phyloP scores from a whole-genome alignment of 2,113 vertebrate species.

The Sceloporus undulatus region DNA sequence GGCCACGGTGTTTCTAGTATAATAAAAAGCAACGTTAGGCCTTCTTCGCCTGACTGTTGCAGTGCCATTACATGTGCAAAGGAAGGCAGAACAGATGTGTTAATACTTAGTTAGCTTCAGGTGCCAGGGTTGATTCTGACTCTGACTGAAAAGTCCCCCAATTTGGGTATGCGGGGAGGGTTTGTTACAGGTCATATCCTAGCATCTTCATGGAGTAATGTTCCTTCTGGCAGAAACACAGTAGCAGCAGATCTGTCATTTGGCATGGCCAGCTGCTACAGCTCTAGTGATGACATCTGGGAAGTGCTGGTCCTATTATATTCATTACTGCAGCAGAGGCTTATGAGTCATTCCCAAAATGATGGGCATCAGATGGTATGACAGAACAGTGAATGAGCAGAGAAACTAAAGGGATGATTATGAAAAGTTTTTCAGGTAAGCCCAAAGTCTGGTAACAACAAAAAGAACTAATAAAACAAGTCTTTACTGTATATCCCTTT shows the following conservation, averaged over 20 bases:
- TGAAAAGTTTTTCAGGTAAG: background rate
- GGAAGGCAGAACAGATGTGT: background rate
- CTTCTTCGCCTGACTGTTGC: background rate
- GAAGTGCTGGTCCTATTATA: slow-evolving; percentile 22
- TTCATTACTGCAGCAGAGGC: background rate
- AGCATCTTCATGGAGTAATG: background rate
- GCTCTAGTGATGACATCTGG: background rate
- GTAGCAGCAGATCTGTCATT: background rate
- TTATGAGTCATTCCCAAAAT: slow-evolving; percentile 23
- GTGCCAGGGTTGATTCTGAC: background rate
- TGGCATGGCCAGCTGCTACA: slow-evolving; percentile 3
- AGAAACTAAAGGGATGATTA: background rate
- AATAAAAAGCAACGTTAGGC: background rate
- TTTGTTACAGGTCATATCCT: background rate
- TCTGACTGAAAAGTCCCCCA: slow-evolving; percentile 5
- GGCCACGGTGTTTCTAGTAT: background rate
- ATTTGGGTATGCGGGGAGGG: background rate
- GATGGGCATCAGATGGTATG: background rate
- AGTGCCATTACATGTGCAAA: background rate
- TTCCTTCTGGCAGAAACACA: slow-evolving; percentile 15
- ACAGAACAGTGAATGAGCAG: slow-evolving; percentile 7
- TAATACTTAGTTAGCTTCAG: too few species aligned
- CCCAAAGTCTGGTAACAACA: background rate
- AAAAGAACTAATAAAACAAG: background rate
- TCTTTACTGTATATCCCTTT: background rate